Evolutionary conservation across 2,113 vertebrate genomes (phyloP).

Genomic region (Atractosteus spatula): DNA sequence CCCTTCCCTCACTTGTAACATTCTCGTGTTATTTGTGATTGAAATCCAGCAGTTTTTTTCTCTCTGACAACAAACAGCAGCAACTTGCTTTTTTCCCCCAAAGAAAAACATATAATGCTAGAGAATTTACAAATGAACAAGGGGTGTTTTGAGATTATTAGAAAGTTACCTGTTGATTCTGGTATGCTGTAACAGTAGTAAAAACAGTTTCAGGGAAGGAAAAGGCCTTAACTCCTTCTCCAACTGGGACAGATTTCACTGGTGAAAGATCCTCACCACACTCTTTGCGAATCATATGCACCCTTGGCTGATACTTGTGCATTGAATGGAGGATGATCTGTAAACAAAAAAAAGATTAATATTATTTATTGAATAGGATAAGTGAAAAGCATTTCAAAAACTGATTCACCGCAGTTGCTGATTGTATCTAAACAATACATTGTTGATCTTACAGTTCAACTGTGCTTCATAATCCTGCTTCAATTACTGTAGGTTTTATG

Average conservation of each 20-base stretch:
- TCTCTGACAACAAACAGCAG: background rate
- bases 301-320: conserved; percentile 96
- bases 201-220: conserved; percentile 95
- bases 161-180: conserved; percentile 92
- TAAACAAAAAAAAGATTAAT: background rate
- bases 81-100: background rate
- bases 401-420: no score
- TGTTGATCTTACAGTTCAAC: no score
- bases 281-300: conserved; percentile 93
- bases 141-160: background rate
- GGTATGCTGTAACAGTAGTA: conserved; percentile 96
- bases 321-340: conserved; percentile 98
- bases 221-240: conserved; percentile 87
- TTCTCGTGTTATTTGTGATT: no score
- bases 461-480: no score
- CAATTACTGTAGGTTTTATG: no score
- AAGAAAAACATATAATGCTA: background rate
- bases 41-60: no score
- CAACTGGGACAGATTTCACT: conserved; percentile 79
- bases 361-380: no score
- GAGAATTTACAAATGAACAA: conserved; percentile 10
- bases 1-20: no score
- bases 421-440: no score
- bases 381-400: background rate
- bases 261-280: conserved; percentile 95